Base-by-base conservation (phyloP, 2,888 invertebrate species). In the Theretra japonica region DNA sequence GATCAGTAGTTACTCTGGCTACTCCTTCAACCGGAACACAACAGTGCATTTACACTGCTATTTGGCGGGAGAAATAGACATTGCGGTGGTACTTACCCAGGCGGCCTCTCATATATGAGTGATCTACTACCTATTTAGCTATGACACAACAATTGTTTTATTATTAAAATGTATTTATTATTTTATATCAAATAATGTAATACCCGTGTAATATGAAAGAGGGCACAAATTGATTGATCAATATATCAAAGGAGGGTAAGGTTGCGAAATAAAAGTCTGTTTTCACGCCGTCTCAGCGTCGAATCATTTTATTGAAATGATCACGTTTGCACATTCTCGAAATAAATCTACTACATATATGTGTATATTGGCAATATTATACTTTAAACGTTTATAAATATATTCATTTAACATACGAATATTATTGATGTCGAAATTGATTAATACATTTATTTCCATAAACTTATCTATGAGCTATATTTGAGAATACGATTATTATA, bases 291-390 rank as follows among this genome's bases (percentile, higher is more conserved):
- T 50, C 28, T n/a, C 30, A 50, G 69, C 69, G 28, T 69, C 58
- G 59, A 68, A 86, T 84, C 75, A 82, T 88, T 86, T 90, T 90
- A 88, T 91, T 90, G 87, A 82, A 82, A 85, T 83, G 83, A 85
- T 82, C 79, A 78, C 75, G 79, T 80, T 90, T 90, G 88, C 88
- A 89, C 83, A 88, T 86, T 87, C 85, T 65, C 79, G 82, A 88
- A 88, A 88, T 87, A 83, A 79, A 86, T 80, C 82, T 84, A 86
- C 87, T 88, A 88, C 85, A 80, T 86, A 83, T 80, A 77, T 65
- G 80, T 86, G 83, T 87, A 87, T 85, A 86, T 85, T 86, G 84
- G 84, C 84, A 83, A 81, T 83, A 84, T 81, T 75, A 79, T 81
- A 72, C 50, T n/a, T 69, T 69, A 84, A 82, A 83, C 81, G 86